Conservation (phyloP, 2,888 invertebrate genomes). For the Cartodere bifasciata region DNA sequence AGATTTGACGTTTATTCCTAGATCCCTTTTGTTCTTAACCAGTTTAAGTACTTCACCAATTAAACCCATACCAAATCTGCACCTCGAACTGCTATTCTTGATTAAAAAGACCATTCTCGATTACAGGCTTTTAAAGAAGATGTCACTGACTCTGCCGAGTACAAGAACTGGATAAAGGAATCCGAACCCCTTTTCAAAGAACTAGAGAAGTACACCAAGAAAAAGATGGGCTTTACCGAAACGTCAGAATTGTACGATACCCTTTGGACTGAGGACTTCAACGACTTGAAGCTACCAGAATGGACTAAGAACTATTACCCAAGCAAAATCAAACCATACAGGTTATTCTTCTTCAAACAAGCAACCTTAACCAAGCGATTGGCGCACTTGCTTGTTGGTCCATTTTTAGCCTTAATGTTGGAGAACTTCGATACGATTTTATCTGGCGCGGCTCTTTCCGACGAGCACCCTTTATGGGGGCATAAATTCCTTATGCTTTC, state of each 20-base stretch:
- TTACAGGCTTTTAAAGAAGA: too few relatives aligned
- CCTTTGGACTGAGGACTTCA: conserved; percentile 52
- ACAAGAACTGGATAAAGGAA: too few relatives aligned
- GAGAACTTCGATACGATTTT: conserved; percentile 40
- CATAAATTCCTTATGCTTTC: conserved; percentile 53
- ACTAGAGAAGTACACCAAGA: conserved; percentile 45
- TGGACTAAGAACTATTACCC: conserved; percentile 41
- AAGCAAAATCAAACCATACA: conserved; percentile 44
- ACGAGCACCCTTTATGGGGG: conserved; percentile 26
- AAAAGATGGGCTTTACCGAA: conserved; percentile 37
- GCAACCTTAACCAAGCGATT: conserved; percentile 42
- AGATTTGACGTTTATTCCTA: too few relatives aligned
- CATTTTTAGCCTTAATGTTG: conserved; percentile 57
- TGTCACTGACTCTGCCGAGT: too few relatives aligned
- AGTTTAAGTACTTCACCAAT: too few relatives aligned
- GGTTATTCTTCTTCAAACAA: conserved; percentile 46
- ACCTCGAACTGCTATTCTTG: too few relatives aligned
- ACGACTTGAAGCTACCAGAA: conserved; percentile 39
- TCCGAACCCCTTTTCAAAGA: conserved; percentile 47
- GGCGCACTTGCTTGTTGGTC: conserved; percentile 48
- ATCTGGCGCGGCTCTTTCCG: not conserved
- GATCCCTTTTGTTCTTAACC: too few relatives aligned
- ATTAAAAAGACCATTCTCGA: too few relatives aligned
- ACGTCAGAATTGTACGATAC: conserved; percentile 42
- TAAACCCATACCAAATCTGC: too few relatives aligned